Evolutionary conservation across 92 coral and sea anemone genomes (phyloP).

Genomic region (Bergia sp.): DNA sequence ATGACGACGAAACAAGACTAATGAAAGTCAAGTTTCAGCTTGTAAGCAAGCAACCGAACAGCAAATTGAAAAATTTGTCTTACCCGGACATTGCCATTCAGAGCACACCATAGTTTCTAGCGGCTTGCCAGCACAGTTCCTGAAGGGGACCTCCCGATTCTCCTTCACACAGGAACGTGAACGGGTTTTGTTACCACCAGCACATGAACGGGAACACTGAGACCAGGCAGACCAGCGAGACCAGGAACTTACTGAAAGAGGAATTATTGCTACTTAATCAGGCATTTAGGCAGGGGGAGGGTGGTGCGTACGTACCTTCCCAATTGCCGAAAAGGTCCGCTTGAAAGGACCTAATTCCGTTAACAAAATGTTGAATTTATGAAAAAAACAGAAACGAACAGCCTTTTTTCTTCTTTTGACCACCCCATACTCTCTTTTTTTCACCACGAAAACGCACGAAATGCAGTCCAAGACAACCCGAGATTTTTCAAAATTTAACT

Average conservation of each 20-base stretch:
- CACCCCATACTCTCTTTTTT: no score
- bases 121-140: not conserved
- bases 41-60: not conserved
- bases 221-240: slow-evolving; percentile 3
- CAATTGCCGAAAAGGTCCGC: not conserved
- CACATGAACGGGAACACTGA: not conserved
- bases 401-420: not conserved
- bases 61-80: not conserved
- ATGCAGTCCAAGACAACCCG: no score
- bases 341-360: not conserved
- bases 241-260: not conserved
- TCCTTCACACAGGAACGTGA: not conserved
- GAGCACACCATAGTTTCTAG: not conserved
- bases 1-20: no score
- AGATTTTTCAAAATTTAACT: no score
- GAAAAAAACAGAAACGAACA: not conserved
- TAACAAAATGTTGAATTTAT: not conserved
- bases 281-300: not conserved
- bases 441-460: no score
- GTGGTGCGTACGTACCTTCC: not conserved
- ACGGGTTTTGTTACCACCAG: not conserved
- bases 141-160: not conserved
- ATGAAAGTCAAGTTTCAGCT: no score
- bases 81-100: not conserved
- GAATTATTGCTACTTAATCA: not conserved